Conservation (phyloP, 2,113 vertebrate genomes). For the Narcine bancroftii region DNA sequence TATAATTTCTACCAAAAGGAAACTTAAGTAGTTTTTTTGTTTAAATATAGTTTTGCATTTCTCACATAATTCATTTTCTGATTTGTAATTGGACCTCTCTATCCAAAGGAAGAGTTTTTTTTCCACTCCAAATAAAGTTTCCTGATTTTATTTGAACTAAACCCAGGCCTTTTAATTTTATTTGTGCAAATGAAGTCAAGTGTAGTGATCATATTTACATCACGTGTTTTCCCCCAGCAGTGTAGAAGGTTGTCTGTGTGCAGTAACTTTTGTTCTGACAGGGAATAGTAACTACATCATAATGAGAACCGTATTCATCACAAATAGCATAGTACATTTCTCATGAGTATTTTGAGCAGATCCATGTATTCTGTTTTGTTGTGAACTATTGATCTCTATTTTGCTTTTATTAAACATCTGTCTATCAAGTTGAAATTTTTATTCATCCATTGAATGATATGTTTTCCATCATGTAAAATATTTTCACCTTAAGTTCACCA, state of each 20-base stretch:
- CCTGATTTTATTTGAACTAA: background rate
- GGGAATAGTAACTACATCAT: background rate
- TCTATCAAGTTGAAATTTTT: conserved; percentile 6
- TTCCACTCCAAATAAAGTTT: background rate
- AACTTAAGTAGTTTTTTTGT: background rate
- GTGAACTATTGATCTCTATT: conserved; percentile 23
- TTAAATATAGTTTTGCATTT: background rate
- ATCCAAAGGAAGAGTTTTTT: background rate
- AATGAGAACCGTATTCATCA: conserved; percentile 24
- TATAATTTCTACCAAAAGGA: background rate
- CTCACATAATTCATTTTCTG: background rate
- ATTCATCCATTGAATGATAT: background rate
- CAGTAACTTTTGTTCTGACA: background rate
- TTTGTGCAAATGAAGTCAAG: background rate
- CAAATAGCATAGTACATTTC: background rate
- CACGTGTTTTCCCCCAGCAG: background rate
- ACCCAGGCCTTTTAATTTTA: background rate
- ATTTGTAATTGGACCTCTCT: background rate
- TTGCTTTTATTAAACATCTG: conserved; percentile 17
- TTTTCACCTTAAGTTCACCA: background rate
- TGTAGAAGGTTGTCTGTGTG: background rate
- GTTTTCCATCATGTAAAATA: background rate
- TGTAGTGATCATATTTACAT: conserved; percentile 2
- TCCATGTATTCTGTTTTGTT: background rate
- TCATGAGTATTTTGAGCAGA: background rate